Percentiles rank a stretch among this genome's conserved stretches.
These are phyloP conservation scores for Acropora tenuis DNA, from an alignment of 64 coral and sea anemone genomes.

Conservation along the genomic window DNA sequence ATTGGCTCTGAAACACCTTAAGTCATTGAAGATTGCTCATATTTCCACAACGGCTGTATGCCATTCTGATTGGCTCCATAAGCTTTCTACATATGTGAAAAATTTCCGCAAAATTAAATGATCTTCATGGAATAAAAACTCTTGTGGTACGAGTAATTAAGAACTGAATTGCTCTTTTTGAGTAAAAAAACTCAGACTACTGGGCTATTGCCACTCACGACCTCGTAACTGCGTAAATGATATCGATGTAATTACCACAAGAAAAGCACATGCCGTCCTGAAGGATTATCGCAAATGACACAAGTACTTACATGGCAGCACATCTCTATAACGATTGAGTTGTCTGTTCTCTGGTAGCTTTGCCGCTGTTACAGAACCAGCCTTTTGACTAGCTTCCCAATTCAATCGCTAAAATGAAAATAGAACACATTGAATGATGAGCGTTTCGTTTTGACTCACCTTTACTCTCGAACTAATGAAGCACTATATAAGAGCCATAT, in stretches of 20 bases:
- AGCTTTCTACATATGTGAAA: no score
- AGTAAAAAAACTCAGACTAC: no score
- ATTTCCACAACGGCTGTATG: background rate
- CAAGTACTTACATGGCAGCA: slow-evolving; percentile 81
- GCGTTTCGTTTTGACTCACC: background rate
- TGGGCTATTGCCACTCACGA: no score
- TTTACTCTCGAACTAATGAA: no score
- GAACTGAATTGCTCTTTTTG: no score
- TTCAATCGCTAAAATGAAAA: slow-evolving; percentile 44
- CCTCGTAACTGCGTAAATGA: no score
- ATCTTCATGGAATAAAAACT: no score
- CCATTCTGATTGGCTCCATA: no score
- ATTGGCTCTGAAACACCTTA: background rate
- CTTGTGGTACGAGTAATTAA: no score
- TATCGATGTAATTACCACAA: background rate
- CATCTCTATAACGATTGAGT: slow-evolving; percentile 88
- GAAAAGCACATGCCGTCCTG: background rate
- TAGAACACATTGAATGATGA: background rate
- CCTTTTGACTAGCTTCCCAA: slow-evolving; percentile 79
- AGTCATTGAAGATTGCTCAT: no score
- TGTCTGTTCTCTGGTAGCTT: slow-evolving; percentile 86
- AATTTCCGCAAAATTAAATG: no score
- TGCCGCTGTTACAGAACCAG: slow-evolving; percentile 70
- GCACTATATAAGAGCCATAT: no score
- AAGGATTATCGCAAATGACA: background rate